A percentile compares a stretch with the other conserved stretches of the same genome.
phyloP scores from a whole-genome alignment of 2,888 invertebrate genomes.

The Scaeva pyrastri region DNA sequence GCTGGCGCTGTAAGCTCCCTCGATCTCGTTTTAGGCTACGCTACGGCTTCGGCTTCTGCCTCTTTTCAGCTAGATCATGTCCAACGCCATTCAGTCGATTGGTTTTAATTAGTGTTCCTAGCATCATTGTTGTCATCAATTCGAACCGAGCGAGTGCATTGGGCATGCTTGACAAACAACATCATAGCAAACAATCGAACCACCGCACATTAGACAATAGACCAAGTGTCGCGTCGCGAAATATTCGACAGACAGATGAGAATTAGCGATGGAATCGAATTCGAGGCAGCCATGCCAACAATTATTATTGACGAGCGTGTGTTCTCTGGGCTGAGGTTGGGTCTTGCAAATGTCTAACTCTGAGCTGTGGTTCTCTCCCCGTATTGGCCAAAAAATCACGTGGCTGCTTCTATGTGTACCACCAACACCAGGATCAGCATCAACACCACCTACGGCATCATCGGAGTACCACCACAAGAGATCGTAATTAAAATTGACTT shows the following conservation, averaged over 20 bases:
- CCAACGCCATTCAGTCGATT: conserved; percentile 70
- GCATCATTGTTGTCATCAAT: conserved; percentile 68
- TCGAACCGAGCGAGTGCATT: conserved; percentile 46
- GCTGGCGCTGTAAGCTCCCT: neutral
- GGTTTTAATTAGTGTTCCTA: conserved; percentile 74
- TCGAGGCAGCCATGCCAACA: conserved; percentile 34
- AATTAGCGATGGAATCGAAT: conserved; percentile 64
- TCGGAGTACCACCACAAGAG: conserved; percentile 42
- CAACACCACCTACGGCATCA: conserved; percentile 37
- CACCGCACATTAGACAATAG: conserved; percentile 50
- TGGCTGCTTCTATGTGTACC: conserved; percentile 33
- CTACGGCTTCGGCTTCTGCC: conserved; percentile 8
- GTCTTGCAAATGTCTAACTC: neutral
- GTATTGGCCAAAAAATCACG: conserved; percentile 60
- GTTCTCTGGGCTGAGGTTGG: conserved; percentile 9
- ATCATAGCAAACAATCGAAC: conserved; percentile 20
- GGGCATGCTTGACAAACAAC: conserved; percentile 42
- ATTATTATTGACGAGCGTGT: conserved; percentile 18
- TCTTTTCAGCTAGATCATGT: conserved; percentile 48
- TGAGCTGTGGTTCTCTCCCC: conserved; percentile 17
- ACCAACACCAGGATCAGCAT: neutral
- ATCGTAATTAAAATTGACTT: conserved; percentile 76
- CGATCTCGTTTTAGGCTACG: no score
- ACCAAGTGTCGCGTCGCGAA: conserved; percentile 68
- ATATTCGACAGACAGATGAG: conserved; percentile 70